Conservation (phyloP, 2,888 invertebrate genomes). For the Oscheius sp. region DNA sequence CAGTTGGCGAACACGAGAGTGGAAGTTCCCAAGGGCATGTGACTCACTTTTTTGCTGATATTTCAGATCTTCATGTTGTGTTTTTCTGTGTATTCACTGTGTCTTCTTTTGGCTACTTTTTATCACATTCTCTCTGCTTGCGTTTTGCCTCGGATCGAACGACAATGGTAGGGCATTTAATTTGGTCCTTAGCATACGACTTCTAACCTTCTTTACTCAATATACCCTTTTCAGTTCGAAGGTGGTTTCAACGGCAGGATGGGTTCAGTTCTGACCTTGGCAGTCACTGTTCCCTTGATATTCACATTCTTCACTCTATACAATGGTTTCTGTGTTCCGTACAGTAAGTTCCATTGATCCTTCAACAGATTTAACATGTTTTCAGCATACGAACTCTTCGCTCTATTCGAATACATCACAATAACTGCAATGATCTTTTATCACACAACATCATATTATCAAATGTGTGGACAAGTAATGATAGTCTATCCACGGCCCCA, state of each 20-base stretch:
- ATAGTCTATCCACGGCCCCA: not conserved
- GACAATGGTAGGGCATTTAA: not conserved
- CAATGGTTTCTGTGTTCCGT: constrained; percentile 26
- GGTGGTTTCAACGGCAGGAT: constrained; percentile 18
- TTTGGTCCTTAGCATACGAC: too few relatives aligned
- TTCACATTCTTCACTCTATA: constrained; percentile 29
- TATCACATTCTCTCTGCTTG: constrained; percentile 11
- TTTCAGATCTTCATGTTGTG: constrained; percentile 25
- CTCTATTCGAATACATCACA: constrained; percentile 31
- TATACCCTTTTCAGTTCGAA: constrained; percentile 11
- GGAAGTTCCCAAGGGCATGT: constrained; percentile 35
- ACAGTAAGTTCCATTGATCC: constrained; percentile 14
- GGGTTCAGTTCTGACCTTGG: constrained; percentile 6
- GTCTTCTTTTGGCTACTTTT: constrained; percentile 23
- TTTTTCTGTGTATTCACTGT: constrained; percentile 32
- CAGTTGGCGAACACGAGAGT: constrained; percentile 52
- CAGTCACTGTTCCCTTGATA: constrained; percentile 23
- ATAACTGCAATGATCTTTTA: constrained; percentile 20
- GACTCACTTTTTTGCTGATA: not conserved
- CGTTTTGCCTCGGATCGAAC: constrained; percentile 1
- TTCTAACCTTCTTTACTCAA: too few relatives aligned
- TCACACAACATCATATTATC: constrained; percentile 18
- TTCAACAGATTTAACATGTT: not conserved
- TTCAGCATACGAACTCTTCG: constrained; percentile 35
- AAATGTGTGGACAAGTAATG: constrained; percentile 1